Base-by-base conservation (phyloP, 2,113 vertebrate genomes). In the Tauraco erythrolophus region DNA sequence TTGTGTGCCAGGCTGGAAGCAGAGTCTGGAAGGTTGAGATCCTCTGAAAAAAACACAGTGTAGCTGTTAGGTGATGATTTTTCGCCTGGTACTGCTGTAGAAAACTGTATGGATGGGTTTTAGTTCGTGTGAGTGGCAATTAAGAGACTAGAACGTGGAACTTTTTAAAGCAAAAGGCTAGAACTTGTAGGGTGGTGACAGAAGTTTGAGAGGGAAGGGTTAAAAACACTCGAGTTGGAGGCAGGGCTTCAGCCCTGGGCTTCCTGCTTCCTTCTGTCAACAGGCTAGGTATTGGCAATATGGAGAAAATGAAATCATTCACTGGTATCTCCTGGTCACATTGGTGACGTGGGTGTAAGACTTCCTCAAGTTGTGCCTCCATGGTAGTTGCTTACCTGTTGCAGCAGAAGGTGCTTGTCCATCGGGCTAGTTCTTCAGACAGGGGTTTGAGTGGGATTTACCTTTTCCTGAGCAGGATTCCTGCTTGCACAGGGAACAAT, bases 361-460 rank as follows among this genome's bases (percentile, higher is more conserved):
- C 10, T 41, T 21, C 14, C 21, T 11, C 5, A 6, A 35, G 31
- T 4, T 16, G 30, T 33, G 7, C 5, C 24, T 46, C 30, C 35
- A 22, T 37, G n/a, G 6, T 19, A 18, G 50, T 31, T 6, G 2
- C 27, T 43, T 15, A 8, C 9, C 11, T 39, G 9, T 22, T 64
- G 53, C 22, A 3, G 37, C 7, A 21, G 48, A 58, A 51, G 41
- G 64, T 39, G 33, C 62, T 65, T 31, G 17, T n/a, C 5, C 4
- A 0, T 33, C 0, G 3, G 27, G 50, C 13, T 10, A 3, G 4
- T 18, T 21, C 27, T 19, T 4, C 9, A 9, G 27, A 18, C 9
- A 5, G n/a, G 7, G 22, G 10, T 2, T 18, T n/a, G 46, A 22
- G 51, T 14, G 1, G 1, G 7, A 3, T 19, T 70, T 51, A 22